Evolutionary conservation across 53 echinoderm and acorn worm genomes (phyloP), one percentile per base, ranked within the genome.

Genomic region (Echinometra lucunter): DNA sequence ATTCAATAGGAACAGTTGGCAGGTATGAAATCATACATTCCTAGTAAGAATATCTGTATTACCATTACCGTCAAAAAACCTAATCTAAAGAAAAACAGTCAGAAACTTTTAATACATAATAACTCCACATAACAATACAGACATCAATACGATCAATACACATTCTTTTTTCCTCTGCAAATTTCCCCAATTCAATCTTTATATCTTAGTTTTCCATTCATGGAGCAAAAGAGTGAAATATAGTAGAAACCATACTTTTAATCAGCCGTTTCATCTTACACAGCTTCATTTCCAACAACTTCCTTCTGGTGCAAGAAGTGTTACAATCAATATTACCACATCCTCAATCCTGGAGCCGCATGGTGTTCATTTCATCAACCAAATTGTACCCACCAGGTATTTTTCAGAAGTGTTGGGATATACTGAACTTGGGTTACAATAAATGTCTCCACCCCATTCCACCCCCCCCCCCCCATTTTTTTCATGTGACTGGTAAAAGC

Each of bases 201-300:
- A 13, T 34, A 53, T 35, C 17, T 0, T 42, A 78, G 21, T 23
- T 18, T 35, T 78, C 42, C 18, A 38, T 78, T 19, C 6, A 42
- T 78, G 42, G 78, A 78, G n/a, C 28, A 30, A 47, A 27, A 47
- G 85, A 85, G 45, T 28, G n/a, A 85, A 23, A 35, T 42, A 32
- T 35, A 35, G 81, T 81, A 7, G 40, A 25, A 47, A 85, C 45
- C 49, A 13, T 49, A 85, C 38, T 85, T 85, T 53, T 85, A 85
- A 85, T 85, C 85, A 85, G 49, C 45, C 85, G 49, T 85, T 85
- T 85, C 85, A 85, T 85, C 49, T 85, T 49, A 85, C 85, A 85
- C 28, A 49, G 34, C 47, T 85, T 49, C 85, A 85, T 85, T 89
- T 89, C 89, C 89, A 89, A 89, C 89, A 60, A 89, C 38, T 89